Conservation (phyloP, 2,888 invertebrate genomes). For the Apomyelois bistriatella region DNA sequence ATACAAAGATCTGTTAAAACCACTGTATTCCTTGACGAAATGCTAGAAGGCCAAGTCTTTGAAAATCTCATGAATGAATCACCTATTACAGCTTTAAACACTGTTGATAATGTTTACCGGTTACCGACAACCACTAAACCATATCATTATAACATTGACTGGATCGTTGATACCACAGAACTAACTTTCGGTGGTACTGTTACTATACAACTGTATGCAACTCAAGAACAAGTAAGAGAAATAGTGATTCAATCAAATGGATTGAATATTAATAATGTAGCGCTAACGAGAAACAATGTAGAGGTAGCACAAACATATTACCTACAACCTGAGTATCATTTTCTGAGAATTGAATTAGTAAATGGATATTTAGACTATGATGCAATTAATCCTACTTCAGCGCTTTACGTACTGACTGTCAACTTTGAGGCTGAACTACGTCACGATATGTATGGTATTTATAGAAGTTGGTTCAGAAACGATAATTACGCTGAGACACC, state of each 20-base stretch:
- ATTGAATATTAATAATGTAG: conserved; percentile 47
- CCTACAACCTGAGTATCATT: conserved; percentile 39
- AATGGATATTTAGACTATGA: conserved; percentile 36
- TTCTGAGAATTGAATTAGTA: conserved; percentile 39
- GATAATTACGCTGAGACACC: not conserved
- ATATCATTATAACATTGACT: conserved; percentile 65
- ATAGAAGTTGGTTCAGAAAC: conserved; percentile 62
- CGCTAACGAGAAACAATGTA: conserved; percentile 45
- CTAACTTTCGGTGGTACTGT: conserved; percentile 54
- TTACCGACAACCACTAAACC: conserved; percentile 76
- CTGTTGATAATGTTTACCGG: conserved; percentile 45
- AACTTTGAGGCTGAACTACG: conserved; percentile 48
- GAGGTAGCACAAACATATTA: conserved; percentile 21
- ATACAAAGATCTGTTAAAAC: conserved; percentile 36
- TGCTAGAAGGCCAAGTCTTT: conserved; percentile 53
- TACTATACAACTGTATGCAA: conserved; percentile 49
- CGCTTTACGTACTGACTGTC: conserved; percentile 42
- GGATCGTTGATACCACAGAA: conserved; percentile 57
- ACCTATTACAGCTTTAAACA: conserved; percentile 14
- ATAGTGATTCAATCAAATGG: conserved; percentile 59
- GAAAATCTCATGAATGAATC: conserved; percentile 33
- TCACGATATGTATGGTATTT: conserved; percentile 67
- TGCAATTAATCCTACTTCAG: conserved; percentile 23
- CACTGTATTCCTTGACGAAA: conserved; percentile 65
- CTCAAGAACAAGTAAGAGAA: conserved; percentile 40